Evolutionary conservation across 2,797 vertebrate genomes (phyloP), one percentile per base, ranked within the genome.

Genomic region (Galago senegalensis): DNA sequence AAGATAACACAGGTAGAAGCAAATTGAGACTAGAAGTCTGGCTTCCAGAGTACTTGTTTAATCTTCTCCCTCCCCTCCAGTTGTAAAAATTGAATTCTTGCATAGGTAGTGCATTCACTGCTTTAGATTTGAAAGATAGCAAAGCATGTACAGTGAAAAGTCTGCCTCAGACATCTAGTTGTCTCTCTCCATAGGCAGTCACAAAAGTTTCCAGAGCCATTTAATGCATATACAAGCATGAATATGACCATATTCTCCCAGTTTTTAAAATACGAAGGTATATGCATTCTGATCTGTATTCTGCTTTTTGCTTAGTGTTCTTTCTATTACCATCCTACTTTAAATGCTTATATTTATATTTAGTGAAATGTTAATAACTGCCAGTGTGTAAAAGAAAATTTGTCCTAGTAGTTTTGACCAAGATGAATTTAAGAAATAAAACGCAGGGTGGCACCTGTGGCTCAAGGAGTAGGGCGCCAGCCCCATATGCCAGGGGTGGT

Each of bases 391-490:
- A 88, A 87, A 87, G 40, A 73, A 87, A 92, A 43, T 67, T 67
- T 76, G 23, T 89, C 85, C 65, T 94, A 67, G 53, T 69, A 69
- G 73, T 92, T 97, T 85, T 87, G 58, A 85, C 7, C 43, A 75
- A 77, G 43, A n/a, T 72, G 65, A 93, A 70, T 92, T 92, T 72
- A 91, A 37, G 63, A 82, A 84, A 34, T 89, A 56, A 91, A 77
- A 65, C 73, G 85, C 20, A 43, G 40, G 40, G 40, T 43, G 40
- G 40, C 40, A 43, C 40, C 40, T 43, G 40, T 43, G 40, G 40
- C 40, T 43, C 40, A 43, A 43, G 40, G 40, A 43, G 40, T 43
- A 43, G 40, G 40, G 40, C 40, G 40, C 40, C 40, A 43, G 40
- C 40, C 40, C 40, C 40, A 43, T 43, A 43, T 43, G 40, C 40